Evolutionary conservation across 2,113 vertebrate genomes (phyloP), one percentile per base, ranked within the genome.

Genomic region (Prinia subflava): DNA sequence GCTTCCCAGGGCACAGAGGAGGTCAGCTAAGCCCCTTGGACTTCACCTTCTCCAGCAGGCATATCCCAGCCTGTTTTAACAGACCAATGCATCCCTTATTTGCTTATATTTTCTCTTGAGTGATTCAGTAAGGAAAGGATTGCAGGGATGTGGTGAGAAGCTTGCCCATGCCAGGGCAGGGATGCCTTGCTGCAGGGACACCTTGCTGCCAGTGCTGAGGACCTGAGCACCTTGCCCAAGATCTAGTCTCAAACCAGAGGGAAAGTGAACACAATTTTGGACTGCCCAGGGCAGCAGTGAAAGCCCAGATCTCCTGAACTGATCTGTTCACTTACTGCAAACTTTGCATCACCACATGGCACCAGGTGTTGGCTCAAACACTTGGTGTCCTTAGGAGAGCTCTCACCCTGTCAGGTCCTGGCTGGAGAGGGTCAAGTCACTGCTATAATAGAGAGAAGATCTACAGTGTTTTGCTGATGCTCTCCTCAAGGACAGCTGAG

Each of bases 51-150:
- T 77, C 55, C 47, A 67, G 39, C 46, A 77, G 46, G 35, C 8
- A 77, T 37, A 62, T 53, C 27, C 56, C 57, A 79, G 71, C 42
- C 27, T 68, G 19, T 41, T 60, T n/a, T 46, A 83, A 39, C 3
- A 79, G 41, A 50, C 7, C 0, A 0, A 41, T 16, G 11, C 15
- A 76, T 53, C 22, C 49, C 41, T 42, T 27, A 13, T 21, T 74
- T 70, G 28, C 53, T 31, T n/a, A 0, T 28, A 22, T 57, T 83
- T 85, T 25, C 22, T 76, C 15, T 82, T 55, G 37, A 24, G 10
- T 3, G 11, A 28, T 46, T 62, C 41, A 65, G 28, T 35, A 37
- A 37, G 35, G 33, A 87, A 67, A 80, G 24, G 35, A 69, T 52
- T 0, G 1, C 12, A 35, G 23, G 15, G 19, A 81, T 2, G 2